Base-by-base conservation (phyloP, 2,113 vertebrate species). In the Stigmatopora argus region DNA sequence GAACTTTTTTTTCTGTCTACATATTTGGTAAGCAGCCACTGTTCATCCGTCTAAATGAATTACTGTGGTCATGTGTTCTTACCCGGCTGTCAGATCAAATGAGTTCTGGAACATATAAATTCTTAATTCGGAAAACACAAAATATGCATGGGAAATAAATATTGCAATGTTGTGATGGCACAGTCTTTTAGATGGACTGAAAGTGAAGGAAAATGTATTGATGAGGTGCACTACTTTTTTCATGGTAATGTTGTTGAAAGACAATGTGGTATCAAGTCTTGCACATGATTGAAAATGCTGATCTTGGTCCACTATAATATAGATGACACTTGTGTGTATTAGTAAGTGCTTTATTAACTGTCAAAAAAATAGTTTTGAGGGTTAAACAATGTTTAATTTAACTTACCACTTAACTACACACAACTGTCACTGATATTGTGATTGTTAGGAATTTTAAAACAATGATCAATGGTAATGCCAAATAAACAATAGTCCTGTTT, bases 81-180 rank as follows among this genome's bases (percentile, higher is more conserved):
- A 26, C 59, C 58, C 63, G 34, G 47, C 67, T 71, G 72, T 83
- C 72, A 69, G 15, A 52, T 78, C 26, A 46, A 65, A 78, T 80
- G 55, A 78, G 47, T 44, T 46, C 47, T 52, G 21, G 41, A 70
- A 58, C 31, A 47, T 64, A 59, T 18, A 21, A 67, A 68, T 71
- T 56, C 72, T 70, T 69, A 66, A 68, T 48, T 66, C 41, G 61
- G 65, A 59, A 69, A 66, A 19, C 26, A 49, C 70, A 77, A 51
- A 18, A 67, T 58, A 55, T 48, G 47, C 61, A 66, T 17, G 5
- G 49, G 38, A 8, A 35, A 58, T 70, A 38, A 64, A 62, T 62
- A 48, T 44, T 44, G 38, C 51, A 53, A 11, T 23, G 5, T 15
- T 17, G 15, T 48, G 51, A 23, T 23, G 51, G 51, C 11, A 23